A percentile compares a stretch with the other conserved stretches of the same genome.
Conservation (phyloP, 2,888 invertebrate species). For the Drosophila differens region DNA sequence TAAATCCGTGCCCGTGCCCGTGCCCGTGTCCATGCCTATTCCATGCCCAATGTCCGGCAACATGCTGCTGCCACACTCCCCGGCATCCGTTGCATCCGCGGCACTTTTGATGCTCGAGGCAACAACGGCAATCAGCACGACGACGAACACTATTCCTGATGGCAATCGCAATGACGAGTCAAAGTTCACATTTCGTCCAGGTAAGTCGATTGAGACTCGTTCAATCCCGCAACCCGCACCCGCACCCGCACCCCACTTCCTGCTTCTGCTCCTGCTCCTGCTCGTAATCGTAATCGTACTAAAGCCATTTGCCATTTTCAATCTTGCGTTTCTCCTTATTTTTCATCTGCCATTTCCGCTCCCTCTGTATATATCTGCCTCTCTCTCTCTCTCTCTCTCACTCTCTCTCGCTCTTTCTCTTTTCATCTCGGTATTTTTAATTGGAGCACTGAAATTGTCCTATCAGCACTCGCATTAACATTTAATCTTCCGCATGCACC, state of each 20-base stretch:
- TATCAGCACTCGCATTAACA: conserved; percentile 44
- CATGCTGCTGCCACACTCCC: conserved; percentile 44
- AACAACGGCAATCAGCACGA: conserved; percentile 29
- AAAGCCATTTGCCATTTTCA: conserved; percentile 33
- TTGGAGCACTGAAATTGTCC: conserved; percentile 50
- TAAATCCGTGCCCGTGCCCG: conserved; percentile 34
- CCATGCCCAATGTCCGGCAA: conserved; percentile 16
- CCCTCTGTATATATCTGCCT: not conserved
- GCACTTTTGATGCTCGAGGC: conserved; percentile 60
- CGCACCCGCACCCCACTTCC: not conserved
- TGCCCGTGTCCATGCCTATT: not conserved
- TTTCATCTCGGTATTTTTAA: conserved; percentile 58
- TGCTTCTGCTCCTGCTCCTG: not conserved
- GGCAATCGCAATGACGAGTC: conserved; percentile 79
- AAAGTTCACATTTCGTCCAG: conserved; percentile 73
- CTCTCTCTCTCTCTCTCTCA: not conserved
- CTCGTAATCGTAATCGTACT: conserved; percentile 7
- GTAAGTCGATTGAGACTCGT: conserved; percentile 63
- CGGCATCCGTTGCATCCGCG: conserved; percentile 67
- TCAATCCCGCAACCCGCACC: conserved; percentile 7
- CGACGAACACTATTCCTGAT: conserved; percentile 65
- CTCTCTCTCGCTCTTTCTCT: not conserved
- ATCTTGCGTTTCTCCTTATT: conserved; percentile 38
- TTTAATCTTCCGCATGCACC: conserved; percentile 56
- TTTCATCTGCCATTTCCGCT: conserved; percentile 56